Evolutionary conservation across 2,888 invertebrate genomes (phyloP).

Genomic region (Thymelicus sylvestris): DNA sequence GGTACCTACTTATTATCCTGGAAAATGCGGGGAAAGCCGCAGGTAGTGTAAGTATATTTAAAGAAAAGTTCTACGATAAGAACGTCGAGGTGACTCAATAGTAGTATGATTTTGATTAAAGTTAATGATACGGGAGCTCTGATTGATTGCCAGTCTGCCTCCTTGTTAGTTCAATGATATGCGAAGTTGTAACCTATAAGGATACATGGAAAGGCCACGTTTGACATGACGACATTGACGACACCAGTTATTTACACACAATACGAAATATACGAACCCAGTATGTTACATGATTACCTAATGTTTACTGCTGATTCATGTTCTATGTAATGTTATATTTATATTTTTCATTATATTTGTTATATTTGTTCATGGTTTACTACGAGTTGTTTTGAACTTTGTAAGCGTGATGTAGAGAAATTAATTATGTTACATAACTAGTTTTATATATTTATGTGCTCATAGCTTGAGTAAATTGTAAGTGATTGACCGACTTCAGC

Average conservation of each 20-base stretch:
- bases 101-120: not conserved
- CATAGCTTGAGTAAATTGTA: too few relatives aligned
- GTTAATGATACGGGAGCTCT: conserved; percentile 14
- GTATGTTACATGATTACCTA: not conserved
- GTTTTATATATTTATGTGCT: too few relatives aligned
- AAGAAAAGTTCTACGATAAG: too few relatives aligned
- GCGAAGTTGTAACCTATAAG: conserved; percentile 23
- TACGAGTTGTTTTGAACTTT: too few relatives aligned
- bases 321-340: not conserved
- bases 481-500: too few relatives aligned
- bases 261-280: conserved; percentile 1
- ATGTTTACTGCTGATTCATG: not conserved
- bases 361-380: not conserved
- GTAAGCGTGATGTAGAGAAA: conserved; percentile 9
- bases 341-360: too few relatives aligned
- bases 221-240: conserved; percentile 23
- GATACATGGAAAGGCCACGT: conserved; percentile 26
- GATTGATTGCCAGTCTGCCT: conserved; percentile 23
- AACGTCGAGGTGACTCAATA: too few relatives aligned
- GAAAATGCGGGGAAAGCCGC: too few relatives aligned
- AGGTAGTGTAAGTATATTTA: too few relatives aligned
- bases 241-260: conserved; percentile 26
- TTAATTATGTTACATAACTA: too few relatives aligned
- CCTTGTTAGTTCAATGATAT: conserved; percentile 27
- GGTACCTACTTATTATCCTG: too few relatives aligned